phyloP scores from a whole-genome alignment of 2,113 vertebrate species.

The Tyto alba region DNA sequence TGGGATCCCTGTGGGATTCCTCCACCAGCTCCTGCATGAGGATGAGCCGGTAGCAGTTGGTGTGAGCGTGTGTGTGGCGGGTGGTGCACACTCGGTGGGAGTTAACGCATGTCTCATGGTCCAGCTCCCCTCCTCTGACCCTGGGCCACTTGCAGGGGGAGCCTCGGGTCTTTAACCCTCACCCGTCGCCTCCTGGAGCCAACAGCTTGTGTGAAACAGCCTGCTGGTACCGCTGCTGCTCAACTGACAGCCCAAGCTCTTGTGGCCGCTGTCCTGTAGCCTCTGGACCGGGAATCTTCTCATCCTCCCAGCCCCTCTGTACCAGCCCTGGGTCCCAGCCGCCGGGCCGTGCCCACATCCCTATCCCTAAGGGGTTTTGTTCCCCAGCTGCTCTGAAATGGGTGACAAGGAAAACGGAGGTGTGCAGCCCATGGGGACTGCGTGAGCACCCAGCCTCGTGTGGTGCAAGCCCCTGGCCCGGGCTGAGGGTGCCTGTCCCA shows the following conservation, averaged over 20 bases:
- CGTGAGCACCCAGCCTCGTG: not conserved
- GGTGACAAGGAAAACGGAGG: not conserved
- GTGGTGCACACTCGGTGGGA: not conserved
- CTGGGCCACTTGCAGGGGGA: not conserved
- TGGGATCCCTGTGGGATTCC: constrained; percentile 7
- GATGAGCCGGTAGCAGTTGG: not conserved
- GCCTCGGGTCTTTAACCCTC: not conserved
- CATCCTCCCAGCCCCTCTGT: not conserved
- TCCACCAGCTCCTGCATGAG: not conserved
- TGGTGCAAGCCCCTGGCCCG: accelerated
- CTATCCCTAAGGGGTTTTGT: not conserved
- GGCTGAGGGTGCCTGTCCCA: not conserved
- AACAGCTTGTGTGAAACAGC: not conserved
- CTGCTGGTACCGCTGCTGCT: not conserved
- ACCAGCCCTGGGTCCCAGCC: not conserved
- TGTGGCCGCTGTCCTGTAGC: accelerated
- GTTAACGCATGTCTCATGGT: not conserved
- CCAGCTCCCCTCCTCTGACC: not conserved
- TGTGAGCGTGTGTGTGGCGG: not conserved
- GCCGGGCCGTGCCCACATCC: accelerated
- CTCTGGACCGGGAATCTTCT: not conserved
- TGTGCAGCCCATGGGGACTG: accelerated
- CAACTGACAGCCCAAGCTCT: not conserved
- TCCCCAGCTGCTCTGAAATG: not conserved
- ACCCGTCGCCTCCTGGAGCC: not conserved